Base-by-base conservation (phyloP, 2,113 vertebrate species). In the Pampusana beccarii region DNA sequence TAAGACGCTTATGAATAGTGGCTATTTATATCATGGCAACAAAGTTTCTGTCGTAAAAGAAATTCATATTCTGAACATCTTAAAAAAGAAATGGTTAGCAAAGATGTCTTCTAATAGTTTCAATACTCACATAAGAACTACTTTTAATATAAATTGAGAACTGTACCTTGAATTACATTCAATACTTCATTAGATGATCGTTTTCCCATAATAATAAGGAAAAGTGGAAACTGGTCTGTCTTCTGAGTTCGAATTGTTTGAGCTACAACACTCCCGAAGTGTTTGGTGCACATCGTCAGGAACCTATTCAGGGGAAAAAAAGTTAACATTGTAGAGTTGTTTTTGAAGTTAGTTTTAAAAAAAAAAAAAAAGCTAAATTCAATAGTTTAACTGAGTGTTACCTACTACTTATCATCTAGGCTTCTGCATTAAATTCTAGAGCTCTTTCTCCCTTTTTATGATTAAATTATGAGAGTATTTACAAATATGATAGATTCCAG, bases 141-240 rank as follows among this genome's bases (percentile, higher is more conserved):
- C 2, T 36, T 50, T 9, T 3, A 93, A 25, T 10, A 71, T 7
- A 67, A 84, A 70, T 15, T 1, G 2, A 56, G 54, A 69, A 85
- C 48, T 13, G 16, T 98, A 99, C 99, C 99, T 99, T 99, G 99
- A 98, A 99, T 99, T 97, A 99, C 99, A 97, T 99, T 99, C 98
- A 99, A 98, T 86, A 99, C 99, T 98, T 99, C 99, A 69, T 99
- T 99, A 90, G 99, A 99, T n/a, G 99, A 99, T 96, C 99, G 98
- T 95, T 99, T 99, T 61, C 99, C 99, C 99, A 99, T 99, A 96
- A 99, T 99, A 95, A 99, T 99, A 83, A 99, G 98, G 93, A 99
- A 99, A 94, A 99, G 98, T 80, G 99, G 99, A 98, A 99, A 99
- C 92, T 99, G 99, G 98, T 99, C 99, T 74, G 99, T 99, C 98